These are phyloP conservation scores for Desmodus rotundus DNA, from an alignment of 2,113 vertebrate species.

Conservation along the genomic window DNA sequence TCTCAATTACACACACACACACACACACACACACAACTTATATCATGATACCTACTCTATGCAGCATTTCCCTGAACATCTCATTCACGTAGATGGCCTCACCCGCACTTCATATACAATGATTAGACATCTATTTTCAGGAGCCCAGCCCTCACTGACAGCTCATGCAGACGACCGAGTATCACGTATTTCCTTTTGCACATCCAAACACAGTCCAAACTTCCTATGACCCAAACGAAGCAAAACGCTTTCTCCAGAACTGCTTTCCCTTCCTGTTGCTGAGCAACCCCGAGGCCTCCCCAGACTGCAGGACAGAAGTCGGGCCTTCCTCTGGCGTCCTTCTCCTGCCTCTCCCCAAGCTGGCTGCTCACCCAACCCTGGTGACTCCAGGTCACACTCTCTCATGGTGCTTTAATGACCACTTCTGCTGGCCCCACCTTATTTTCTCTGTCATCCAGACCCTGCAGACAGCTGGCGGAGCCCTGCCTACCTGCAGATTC, in stretches of 20 bases:
- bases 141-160: neutral
- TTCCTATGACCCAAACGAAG: neutral
- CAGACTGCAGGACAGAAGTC: neutral
- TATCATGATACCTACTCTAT: too few relatives aligned
- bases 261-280: neutral
- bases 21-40: too few relatives aligned
- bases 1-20: too few relatives aligned
- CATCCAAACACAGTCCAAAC: neutral
- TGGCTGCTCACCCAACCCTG: neutral
- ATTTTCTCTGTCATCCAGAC: neutral
- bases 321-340: neutral
- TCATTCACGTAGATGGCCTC: neutral
- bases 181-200: too few relatives aligned
- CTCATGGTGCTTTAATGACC: neutral
- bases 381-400: neutral
- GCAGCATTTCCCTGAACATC: neutral
- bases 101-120: neutral
- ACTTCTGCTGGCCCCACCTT: neutral
- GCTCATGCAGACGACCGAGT: fast-evolving
- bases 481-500: neutral
- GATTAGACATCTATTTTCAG: too few relatives aligned
- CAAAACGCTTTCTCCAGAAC: neutral
- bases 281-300: fast-evolving
- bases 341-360: neutral
- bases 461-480: neutral